These are phyloP conservation scores for Tenthredo notha DNA, from an alignment of 2,888 invertebrate species.

Conservation along the genomic window DNA sequence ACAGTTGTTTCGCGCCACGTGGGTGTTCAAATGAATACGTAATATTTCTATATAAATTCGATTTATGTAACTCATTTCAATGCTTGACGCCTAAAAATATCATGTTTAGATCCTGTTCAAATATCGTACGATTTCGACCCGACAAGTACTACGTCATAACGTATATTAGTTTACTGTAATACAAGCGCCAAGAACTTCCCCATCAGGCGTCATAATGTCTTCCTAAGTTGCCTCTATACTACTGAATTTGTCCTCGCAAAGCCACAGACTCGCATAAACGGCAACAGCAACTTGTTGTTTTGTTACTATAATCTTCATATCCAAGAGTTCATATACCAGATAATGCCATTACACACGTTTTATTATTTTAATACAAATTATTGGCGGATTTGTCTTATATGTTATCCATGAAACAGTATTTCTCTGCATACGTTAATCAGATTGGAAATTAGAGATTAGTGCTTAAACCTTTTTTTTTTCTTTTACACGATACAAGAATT, in stretches of 20 bases:
- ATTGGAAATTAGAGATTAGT: not conserved
- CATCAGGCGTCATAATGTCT: slow-evolving; percentile 9
- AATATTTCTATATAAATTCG: slow-evolving; percentile 23
- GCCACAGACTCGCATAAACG: not conserved
- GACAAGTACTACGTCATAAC: not conserved
- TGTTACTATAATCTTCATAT: not conserved
- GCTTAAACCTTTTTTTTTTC: not conserved
- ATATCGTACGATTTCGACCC: slow-evolving; percentile 12
- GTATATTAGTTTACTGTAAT: not conserved
- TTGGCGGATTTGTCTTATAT: not conserved
- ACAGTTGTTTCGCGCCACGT: slow-evolving; percentile 38
- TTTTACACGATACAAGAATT: not conserved
- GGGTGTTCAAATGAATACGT: slow-evolving; percentile 43
- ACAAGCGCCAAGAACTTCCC: not conserved
- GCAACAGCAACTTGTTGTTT: not conserved
- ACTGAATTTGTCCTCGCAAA: not conserved
- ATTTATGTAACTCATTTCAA: slow-evolving; percentile 26
- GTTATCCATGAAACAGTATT: not conserved
- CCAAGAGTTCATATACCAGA: not conserved
- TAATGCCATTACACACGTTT: not conserved
- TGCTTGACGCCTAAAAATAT: slow-evolving; percentile 12
- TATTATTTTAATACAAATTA: not conserved
- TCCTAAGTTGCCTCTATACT: not conserved
- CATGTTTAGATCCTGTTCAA: slow-evolving; percentile 43
- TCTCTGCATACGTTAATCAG: not conserved